Conservation (phyloP, 2,113 vertebrate species). For the Brachyistius frenatus region DNA sequence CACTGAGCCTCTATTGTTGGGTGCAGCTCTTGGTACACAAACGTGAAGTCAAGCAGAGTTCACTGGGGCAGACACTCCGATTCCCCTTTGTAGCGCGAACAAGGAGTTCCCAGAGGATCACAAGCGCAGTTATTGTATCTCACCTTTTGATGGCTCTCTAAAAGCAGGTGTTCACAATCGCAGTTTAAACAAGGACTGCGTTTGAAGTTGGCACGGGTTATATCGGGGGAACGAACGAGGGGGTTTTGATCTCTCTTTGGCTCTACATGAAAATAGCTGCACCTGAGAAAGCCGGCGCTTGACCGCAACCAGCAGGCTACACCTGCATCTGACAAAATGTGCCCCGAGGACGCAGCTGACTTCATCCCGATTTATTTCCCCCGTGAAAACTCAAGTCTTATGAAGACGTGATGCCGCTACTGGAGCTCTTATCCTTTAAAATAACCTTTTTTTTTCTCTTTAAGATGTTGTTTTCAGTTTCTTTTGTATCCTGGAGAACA, state of each 20-base stretch:
- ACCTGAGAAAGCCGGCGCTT: conserved; percentile 42
- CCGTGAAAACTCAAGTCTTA: background rate
- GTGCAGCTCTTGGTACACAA: conserved; percentile 6
- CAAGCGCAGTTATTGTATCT: conserved; percentile 20
- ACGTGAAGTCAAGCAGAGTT: conserved; percentile 55
- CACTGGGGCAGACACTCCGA: conserved; percentile 31
- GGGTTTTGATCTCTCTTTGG: conserved; percentile 66
- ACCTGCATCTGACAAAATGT: conserved; percentile 48
- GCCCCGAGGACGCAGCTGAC: background rate
- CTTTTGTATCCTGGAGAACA: conserved; percentile 6
- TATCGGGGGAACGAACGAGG: conserved; percentile 32
- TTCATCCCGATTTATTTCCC: background rate
- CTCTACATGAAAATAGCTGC: conserved; percentile 57
- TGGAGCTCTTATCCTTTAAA: background rate
- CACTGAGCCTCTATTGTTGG: background rate
- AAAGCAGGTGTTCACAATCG: conserved; percentile 74
- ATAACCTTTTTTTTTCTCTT: background rate
- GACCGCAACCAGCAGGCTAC: conserved; percentile 50
- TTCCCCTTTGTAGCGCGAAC: conserved; percentile 59
- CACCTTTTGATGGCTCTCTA: conserved; percentile 48
- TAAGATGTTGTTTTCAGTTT: background rate
- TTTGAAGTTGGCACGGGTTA: conserved; percentile 72
- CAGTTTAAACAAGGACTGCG: conserved; percentile 43
- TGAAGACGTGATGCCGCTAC: background rate
- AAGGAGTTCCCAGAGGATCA: conserved; percentile 50